Base-by-base conservation (phyloP, 2,888 invertebrate genomes). In the Apomyelois bistriatella region DNA sequence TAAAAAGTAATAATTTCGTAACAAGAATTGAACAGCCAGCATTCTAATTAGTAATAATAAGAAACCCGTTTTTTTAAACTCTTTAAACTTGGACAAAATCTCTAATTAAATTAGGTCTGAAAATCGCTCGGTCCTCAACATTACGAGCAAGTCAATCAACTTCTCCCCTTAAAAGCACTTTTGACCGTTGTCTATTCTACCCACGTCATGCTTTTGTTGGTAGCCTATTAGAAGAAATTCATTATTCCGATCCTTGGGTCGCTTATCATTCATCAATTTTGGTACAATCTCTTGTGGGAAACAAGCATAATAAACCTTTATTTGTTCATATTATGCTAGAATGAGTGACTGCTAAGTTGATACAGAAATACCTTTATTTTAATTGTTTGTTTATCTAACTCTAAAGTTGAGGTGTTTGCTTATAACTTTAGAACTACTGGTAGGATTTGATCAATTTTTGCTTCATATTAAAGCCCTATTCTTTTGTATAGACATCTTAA, bases 151-250 rank as follows among this genome's bases (percentile, higher is more conserved):
- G 67, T 70, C 71, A 70, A 73, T 76, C 68, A 71, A 40, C 50
- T 16, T 36, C 7, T 49, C 53, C 51, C 43, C 48, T 53, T 49
- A 46, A 61, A 65, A 60, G 57, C 64, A 63, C 61, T 65, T 58
- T 52, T 59, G 56, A 46, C 60, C 58, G 55, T 54, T 61, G 59
- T 60, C 65, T 62, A 59, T 64, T 62, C 58, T 66, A 74, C 71
- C 73, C 73, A 71, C 64, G 72, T 81, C 79, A 80, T 66, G 61
- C 68, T 74, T 74, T 83, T 83, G 76, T 82, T 73, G 66, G 68
- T 59, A 64, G 64, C 61, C 68, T 72, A 72, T 71, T 69, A 65
- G 37, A 43, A 69, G 68, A 76, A 79, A 81, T 76, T 76, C 76
- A 76, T 81, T 79, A 81, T 69, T 64, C 65, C 63, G 72, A 74